Evolutionary conservation across 2,113 vertebrate species (phyloP), one percentile per base, ranked within the genome.

Genomic region (Passer montanus): DNA sequence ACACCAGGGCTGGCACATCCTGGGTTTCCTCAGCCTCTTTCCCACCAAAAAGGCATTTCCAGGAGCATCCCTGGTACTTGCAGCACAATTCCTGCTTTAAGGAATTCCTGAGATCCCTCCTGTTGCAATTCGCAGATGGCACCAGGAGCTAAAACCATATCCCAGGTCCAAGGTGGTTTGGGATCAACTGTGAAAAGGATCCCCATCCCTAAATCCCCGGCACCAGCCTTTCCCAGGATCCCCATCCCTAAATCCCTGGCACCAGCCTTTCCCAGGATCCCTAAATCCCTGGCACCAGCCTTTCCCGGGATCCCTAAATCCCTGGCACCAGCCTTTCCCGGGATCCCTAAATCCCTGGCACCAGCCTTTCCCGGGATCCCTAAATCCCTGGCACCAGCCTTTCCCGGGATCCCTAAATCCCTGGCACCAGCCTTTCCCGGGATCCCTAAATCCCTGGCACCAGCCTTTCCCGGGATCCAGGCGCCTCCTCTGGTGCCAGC

Each of bases 1-100:
- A 30, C 31, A 16, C 19, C 47, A 12, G 35, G 37, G 37, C 37
- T 41, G 69, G 37, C 11, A 26, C 50, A 43, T 26, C 22, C 69
- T 4, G 1, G 28, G 5, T 13, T 5, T 18, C 21, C 50, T 15
- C 1, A 5, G 17, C 52, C 52, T n/a, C 39, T 3, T 56, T 56
- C 52, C 70, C 70, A 20, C 13, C 52, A 20, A 26, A 73, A 26
- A 9, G 16, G 50, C 5, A 15, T 55, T 73, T 56, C 70, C 52
- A n/a, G 70, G 70, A 56, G 39, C 50, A 55, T 33, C 69, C 50
- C 69, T 37, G 24, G 5, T 5, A 2, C 12, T 1, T 50, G 67
- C 46, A 72, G 50, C 37, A 33, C 50, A 26, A 55, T 55, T 43
- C 69, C 66, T 28, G 46, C 44, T 35, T 47, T 15, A 5, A 46